Evolutionary conservation across 2,113 vertebrate species (phyloP).

Genomic region (Cyprinodon brontotheroides): DNA sequence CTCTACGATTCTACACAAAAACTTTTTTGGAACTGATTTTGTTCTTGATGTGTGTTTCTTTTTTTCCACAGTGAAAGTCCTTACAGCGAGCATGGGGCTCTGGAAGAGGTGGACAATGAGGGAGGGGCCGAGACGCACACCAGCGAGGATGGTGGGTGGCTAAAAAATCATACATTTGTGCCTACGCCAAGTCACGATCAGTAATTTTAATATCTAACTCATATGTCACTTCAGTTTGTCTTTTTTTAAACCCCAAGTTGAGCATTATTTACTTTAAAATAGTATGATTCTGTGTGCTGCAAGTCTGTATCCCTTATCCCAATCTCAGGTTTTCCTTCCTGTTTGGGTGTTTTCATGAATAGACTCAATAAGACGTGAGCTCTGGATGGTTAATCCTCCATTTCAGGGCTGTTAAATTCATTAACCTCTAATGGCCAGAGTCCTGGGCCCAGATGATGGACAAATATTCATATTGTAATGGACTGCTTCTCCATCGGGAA

Average conservation of each 20-base stretch:
- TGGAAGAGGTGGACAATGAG: conserved; percentile 95
- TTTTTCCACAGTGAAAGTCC: conserved; percentile 88
- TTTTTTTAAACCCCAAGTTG: neutral
- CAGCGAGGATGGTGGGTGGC: conserved; percentile 91
- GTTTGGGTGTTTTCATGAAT: conserved; percentile 23
- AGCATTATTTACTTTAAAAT: neutral
- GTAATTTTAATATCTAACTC: neutral
- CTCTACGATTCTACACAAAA: neutral
- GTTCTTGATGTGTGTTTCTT: conserved; percentile 11
- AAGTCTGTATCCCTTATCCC: neutral
- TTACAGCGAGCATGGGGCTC: conserved; percentile 91
- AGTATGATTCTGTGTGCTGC: neutral
- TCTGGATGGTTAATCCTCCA: conserved; percentile 57
- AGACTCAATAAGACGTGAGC: conserved; percentile 31
- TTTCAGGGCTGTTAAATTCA: conserved; percentile 58
- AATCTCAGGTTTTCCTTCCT: neutral
- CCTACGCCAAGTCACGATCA: neutral
- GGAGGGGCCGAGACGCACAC: conserved; percentile 92
- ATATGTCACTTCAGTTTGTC: too few species aligned
- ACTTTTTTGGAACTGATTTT: neutral
- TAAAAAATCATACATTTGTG: neutral
- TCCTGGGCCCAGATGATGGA: conserved; percentile 38
- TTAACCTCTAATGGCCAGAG: conserved; percentile 48
- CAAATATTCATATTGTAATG: conserved; percentile 70
- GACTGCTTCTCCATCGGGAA: conserved; percentile 15